A percentile compares a stretch with the other conserved stretches of the same genome.
These are phyloP conservation scores for Epinotia brunnichana DNA, from an alignment of 2,888 invertebrate genomes.

Conservation along the genomic window DNA sequence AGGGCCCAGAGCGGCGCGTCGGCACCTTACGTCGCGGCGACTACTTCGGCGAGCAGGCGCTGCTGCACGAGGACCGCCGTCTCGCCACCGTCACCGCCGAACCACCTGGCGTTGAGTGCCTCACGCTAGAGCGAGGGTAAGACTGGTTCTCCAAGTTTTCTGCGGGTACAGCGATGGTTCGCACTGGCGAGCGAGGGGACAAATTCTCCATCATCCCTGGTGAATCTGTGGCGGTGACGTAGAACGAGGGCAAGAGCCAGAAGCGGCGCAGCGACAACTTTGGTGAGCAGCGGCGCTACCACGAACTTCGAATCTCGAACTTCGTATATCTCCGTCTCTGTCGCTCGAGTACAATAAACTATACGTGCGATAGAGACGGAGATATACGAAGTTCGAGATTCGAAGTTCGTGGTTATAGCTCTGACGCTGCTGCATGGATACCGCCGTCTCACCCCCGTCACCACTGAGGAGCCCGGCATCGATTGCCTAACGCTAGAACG, in stretches of 20 bases:
- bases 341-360: too few relatives aligned
- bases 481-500: slow-evolving; percentile 94
- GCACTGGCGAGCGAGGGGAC: slow-evolving; percentile 93
- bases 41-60: slow-evolving; percentile 95
- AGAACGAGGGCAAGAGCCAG: slow-evolving; percentile 83
- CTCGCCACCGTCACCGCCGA: slow-evolving; percentile 96
- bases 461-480: slow-evolving; percentile 91
- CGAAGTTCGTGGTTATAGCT: too few relatives aligned
- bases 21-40: slow-evolving; percentile 89
- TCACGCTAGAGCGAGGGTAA: slow-evolving; percentile 93
- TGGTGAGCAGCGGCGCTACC: too few relatives aligned
- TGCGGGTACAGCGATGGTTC: slow-evolving; percentile 90
- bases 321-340: too few relatives aligned
- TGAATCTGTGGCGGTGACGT: slow-evolving; percentile 90
- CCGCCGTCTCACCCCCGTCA: slow-evolving; percentile 94
- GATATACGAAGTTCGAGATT: too few relatives aligned
- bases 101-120: slow-evolving; percentile 92
- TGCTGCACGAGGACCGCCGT: slow-evolving; percentile 92
- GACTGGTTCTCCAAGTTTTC: slow-evolving; percentile 77
- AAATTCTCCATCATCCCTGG: slow-evolving; percentile 96
- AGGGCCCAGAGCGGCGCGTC: slow-evolving; percentile 86
- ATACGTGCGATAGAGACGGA: too few relatives aligned
- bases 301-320: too few relatives aligned
- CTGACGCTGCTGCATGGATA: slow-evolving; percentile 93
- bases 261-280: slow-evolving; percentile 92